A percentile compares a stretch with the other conserved stretches of the same genome.
Evolutionary conservation across 2,797 vertebrate genomes (phyloP).

Genomic region (Rhinoraja longicauda): DNA sequence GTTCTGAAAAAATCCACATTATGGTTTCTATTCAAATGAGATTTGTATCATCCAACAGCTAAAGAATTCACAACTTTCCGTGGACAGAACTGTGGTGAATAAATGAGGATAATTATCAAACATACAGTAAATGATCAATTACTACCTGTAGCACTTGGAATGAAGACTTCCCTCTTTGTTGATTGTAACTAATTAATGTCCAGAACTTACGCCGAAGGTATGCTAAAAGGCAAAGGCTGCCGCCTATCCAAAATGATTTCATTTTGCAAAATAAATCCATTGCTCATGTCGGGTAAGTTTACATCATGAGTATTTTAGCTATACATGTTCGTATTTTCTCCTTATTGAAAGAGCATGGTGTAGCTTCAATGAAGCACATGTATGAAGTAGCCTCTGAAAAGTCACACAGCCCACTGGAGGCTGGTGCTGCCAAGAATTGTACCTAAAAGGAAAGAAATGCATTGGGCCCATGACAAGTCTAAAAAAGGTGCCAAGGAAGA

Average conservation of each 20-base stretch:
- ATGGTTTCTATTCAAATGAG: neutral
- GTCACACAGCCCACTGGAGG: conserved; percentile 43
- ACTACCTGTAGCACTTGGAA: conserved; percentile 70
- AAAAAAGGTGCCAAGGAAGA: conserved; percentile 68
- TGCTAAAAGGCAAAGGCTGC: conserved; percentile 73
- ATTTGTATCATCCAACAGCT: neutral
- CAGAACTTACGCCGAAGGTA: conserved; percentile 74
- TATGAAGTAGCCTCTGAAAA: conserved; percentile 37
- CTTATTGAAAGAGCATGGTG: neutral
- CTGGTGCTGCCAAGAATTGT: conserved; percentile 49
- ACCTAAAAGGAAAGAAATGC: conserved; percentile 76
- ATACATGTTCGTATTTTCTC: neutral
- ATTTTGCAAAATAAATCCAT: conserved; percentile 73
- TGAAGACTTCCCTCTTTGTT: conserved; percentile 54
- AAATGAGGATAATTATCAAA: neutral
- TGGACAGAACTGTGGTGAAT: neutral
- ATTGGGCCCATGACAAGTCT: conserved; percentile 67
- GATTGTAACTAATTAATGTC: conserved; percentile 65
- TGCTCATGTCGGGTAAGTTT: neutral
- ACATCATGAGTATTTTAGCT: neutral
- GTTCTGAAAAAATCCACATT: neutral
- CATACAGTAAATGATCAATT: neutral
- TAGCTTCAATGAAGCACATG: conserved; percentile 29
- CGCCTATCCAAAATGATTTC: conserved; percentile 76
- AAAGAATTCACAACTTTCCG: neutral